Evolutionary conservation across 2,113 vertebrate species (phyloP), one percentile per base, ranked within the genome.

Genomic region (Antechinus stuartii): DNA sequence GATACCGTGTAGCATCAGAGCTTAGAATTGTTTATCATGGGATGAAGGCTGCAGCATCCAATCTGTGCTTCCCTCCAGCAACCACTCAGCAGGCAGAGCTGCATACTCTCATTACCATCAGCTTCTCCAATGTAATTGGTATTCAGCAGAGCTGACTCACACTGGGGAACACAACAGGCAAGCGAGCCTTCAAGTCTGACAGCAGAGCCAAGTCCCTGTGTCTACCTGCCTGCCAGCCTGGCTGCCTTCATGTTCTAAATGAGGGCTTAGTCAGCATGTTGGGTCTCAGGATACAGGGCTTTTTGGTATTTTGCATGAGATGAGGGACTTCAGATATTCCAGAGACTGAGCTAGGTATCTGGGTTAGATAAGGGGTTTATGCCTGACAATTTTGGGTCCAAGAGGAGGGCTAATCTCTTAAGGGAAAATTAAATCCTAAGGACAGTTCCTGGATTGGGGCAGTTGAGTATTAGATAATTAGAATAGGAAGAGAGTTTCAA

Each of bases 41-140:
- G 55, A 57, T 90, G 47, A 10, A 50, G 89, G 68, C 8, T 94
- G 94, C 90, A 94, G 84, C 94, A 90, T 61, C 91, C 55, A 91
- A n/a, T 26, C 55, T 95, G 91, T 30, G 1, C 93, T 95, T 47
- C 84, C 23, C 2, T 50, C 27, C 93, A 54, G 26, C 90, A 84
- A 84, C 91, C 10, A 2, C 0, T 68, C 27, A 94, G 27, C 25
- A 35, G 0, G 0, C 57, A 61, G 92, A 96, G 89, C 54, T 92
- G 46, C 91, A 96, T 11, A 46, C n/a, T 84, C n/a, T 84, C 68
- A 84, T 42, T 84, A 42, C n/a, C 68, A 84, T 84, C 68, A 84
- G 68, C 68, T 84, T 84, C n/a, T 92, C 42, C 16, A 46, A 9
- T 52, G 46, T 90, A 52, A 90, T 90, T 90, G 90, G 49, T 52